Conservation (phyloP, 2,888 invertebrate genomes). For the Ormyrus nitidulus region DNA sequence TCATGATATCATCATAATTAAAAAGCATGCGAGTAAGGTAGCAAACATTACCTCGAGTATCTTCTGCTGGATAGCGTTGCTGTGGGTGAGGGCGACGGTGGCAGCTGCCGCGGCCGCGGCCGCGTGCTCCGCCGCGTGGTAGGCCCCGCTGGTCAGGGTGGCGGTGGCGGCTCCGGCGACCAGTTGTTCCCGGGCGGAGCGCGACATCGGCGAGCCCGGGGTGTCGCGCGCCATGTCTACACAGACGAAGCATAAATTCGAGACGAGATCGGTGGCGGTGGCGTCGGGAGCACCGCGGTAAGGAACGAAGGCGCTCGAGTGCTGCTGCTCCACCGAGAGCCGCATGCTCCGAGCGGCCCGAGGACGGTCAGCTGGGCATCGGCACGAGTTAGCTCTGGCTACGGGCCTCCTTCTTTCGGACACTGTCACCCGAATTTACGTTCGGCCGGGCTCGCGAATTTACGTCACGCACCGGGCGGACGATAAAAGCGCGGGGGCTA, state of each 20-base stretch:
- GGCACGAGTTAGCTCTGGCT: too few species aligned
- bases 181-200: conserved; percentile 72
- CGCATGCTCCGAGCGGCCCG: conserved; percentile 56
- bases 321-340: conserved; percentile 60
- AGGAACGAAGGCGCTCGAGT: conserved; percentile 62
- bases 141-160: conserved; percentile 75
- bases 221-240: conserved; percentile 77
- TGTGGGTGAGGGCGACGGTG: conserved; percentile 76
- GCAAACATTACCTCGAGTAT: conserved; percentile 80
- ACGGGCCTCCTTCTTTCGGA: too few species aligned
- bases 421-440: too few species aligned
- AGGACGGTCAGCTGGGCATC: too few species aligned
- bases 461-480: too few species aligned
- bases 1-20: too few species aligned
- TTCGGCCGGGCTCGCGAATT: too few species aligned
- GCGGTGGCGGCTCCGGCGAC: conserved; percentile 71
- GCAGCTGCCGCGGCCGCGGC: conserved; percentile 39
- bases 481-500: too few species aligned
- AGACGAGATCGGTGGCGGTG: neutral
- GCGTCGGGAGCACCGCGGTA: conserved; percentile 1
- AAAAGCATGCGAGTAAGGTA: neutral
- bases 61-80: conserved; percentile 82
- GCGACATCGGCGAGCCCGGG: conserved; percentile 75
- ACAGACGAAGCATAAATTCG: conserved; percentile 61
- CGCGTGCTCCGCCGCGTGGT: conserved; percentile 75